Percentiles rank a stretch among this genome's conserved stretches.
phyloP scores from a whole-genome alignment of 2,888 invertebrate genomes.

The Hecatera dysodea region DNA sequence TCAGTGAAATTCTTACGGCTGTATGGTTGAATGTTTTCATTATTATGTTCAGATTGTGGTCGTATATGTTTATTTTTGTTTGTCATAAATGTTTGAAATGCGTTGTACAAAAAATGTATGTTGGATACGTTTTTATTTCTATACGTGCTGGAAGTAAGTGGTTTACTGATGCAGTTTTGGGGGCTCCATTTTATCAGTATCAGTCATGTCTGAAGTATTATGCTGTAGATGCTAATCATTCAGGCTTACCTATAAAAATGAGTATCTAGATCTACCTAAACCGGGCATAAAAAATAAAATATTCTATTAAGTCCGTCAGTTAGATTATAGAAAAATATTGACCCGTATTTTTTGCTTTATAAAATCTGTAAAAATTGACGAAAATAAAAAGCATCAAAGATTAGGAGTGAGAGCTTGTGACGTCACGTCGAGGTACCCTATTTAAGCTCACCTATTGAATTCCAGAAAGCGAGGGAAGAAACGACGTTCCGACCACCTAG shows the following conservation, averaged over 20 bases:
- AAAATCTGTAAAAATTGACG: no score
- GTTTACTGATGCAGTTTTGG: neutral
- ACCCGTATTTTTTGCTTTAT: no score
- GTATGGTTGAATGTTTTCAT: constrained; percentile 70
- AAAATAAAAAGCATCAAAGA: no score
- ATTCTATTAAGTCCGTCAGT: no score
- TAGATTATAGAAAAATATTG: no score
- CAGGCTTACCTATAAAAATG: neutral
- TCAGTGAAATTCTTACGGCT: constrained; percentile 68
- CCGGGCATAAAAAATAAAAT: no score
- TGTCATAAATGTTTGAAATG: constrained; percentile 41
- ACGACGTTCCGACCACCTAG: no score
- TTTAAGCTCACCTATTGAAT: neutral
- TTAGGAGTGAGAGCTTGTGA: no score
- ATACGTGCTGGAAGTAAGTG: constrained; percentile 4
- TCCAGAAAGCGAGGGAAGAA: neutral
- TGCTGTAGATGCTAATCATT: neutral
- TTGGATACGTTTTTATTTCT: neutral
- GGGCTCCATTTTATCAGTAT: neutral
- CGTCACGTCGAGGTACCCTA: no score
- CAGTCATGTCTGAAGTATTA: neutral
- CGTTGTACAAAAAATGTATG: constrained; percentile 3
- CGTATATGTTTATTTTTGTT: constrained; percentile 37
- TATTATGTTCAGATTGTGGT: constrained; percentile 61
- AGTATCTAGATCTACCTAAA: neutral